phyloP scores from a whole-genome alignment of 2,113 vertebrate species.

The Xenopus laevis region DNA sequence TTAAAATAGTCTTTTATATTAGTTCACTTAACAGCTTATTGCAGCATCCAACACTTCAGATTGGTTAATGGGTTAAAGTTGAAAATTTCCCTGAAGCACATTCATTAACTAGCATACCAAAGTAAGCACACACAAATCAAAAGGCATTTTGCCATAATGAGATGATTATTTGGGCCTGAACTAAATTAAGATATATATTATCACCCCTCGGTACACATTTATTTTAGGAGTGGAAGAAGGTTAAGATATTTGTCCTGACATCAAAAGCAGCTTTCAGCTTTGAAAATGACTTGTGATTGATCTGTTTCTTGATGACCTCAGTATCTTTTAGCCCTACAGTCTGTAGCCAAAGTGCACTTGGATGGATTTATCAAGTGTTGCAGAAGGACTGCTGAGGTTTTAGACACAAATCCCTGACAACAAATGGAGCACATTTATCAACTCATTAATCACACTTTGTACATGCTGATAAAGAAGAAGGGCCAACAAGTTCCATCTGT shows the following conservation, averaged over 20 bases:
- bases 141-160: neutral
- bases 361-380: conserved; percentile 34
- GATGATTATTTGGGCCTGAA: conserved; percentile 6
- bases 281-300: conserved; percentile 17
- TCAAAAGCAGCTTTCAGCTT: conserved; percentile 17
- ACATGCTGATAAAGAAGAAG: conserved; percentile 30
- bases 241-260: neutral
- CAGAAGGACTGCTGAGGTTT: conserved; percentile 11
- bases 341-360: conserved; percentile 8
- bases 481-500: conserved; percentile 28
- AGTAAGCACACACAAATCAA: neutral
- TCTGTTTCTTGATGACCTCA: neutral
- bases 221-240: neutral
- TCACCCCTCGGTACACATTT: neutral
- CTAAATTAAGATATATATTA: conserved; percentile 3
- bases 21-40: no score
- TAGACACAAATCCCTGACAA: conserved; percentile 23
- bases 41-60: no score
- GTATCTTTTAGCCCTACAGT: neutral
- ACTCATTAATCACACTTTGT: conserved; percentile 43
- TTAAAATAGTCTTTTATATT: no score
- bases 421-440: conserved; percentile 9
- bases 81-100: neutral
- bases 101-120: neutral
- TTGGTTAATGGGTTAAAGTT: neutral